Evolutionary conservation across 2,888 invertebrate species (phyloP).

Genomic region (Antheraea yamamai): DNA sequence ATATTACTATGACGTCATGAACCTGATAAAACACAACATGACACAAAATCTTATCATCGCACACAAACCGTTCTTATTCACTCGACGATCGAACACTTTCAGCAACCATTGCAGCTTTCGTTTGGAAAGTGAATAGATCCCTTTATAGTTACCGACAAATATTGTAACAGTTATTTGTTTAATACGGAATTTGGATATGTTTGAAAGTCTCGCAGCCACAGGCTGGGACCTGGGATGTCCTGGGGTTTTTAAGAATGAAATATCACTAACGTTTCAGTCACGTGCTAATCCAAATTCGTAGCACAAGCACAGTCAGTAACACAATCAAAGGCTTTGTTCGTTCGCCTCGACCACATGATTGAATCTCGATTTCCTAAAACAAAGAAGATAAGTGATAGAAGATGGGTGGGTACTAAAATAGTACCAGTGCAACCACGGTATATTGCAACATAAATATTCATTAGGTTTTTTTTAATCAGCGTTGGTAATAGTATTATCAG

Average conservation of each 20-base stretch:
- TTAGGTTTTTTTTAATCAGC: too few relatives aligned
- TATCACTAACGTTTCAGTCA: slow-evolving; percentile 56
- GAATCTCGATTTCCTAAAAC: slow-evolving; percentile 84
- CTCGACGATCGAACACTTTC: slow-evolving; percentile 52
- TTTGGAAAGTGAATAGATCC: slow-evolving; percentile 21
- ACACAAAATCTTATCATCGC: slow-evolving; percentile 42
- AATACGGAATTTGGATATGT: neutral
- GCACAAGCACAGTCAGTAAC: slow-evolving; percentile 46
- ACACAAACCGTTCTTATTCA: slow-evolving; percentile 51
- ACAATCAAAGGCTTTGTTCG: slow-evolving; percentile 50
- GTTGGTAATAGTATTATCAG: too few relatives aligned
- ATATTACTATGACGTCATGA: slow-evolving; percentile 23
- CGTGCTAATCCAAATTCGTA: slow-evolving; percentile 57
- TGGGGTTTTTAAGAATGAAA: slow-evolving; percentile 30
- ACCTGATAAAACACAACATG: slow-evolving; percentile 27
- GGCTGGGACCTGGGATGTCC: slow-evolving; percentile 30
- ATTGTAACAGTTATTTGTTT: slow-evolving; percentile 8
- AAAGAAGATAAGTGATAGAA: neutral
- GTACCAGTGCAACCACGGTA: too few relatives aligned
- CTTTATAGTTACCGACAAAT: slow-evolving; percentile 16
- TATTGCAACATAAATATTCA: neutral
- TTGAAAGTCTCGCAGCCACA: slow-evolving; percentile 29
- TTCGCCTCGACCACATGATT: slow-evolving; percentile 81
- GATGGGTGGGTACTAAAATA: neutral
- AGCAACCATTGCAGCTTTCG: slow-evolving; percentile 52